Evolutionary conservation across 2,888 invertebrate species (phyloP), one percentile per base, ranked within the genome.

Genomic region (Oscheius sp.): DNA sequence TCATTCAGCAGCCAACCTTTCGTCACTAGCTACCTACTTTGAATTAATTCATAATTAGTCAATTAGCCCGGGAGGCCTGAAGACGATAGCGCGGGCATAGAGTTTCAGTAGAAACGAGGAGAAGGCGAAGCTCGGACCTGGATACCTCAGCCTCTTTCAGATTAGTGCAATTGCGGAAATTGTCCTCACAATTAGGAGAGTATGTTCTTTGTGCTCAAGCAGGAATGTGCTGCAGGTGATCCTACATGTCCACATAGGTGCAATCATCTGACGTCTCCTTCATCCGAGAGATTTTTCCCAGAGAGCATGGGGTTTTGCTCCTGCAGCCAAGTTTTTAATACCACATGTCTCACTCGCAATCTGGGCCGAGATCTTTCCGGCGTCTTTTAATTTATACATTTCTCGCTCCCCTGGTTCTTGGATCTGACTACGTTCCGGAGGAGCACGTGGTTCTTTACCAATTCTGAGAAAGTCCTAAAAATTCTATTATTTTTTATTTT

Each of bases 1-100:
- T 42, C 61, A 61, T 61, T 61, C 61, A 29, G 42, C 61, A 61
- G 42, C 45, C 61, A 42, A 61, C 61, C 61, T 61, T 61, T 61
- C 61, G 45, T 61, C 61, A 61, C 25, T 42, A n/a, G 34, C 55
- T 33, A 39, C 42, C 61, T 61, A 61, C 45, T 61, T 61, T 45
- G 31, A 61, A 61, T 55, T 61, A 61, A 45, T 34, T 55, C 33
- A 55, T 34, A 55, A 55, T 55, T 55, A 34, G 52, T 27, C 37
- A 57, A 34, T 57, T 23, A 57, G 34, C n/a, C 34, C 29, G 33
- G 20, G 39, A 34, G 57, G 23, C 23, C n/a, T 42, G 42, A 12
- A 42, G 42, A 42, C 15, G 5, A 10, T 17, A n/a, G 12, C 27
- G 52, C 27, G 27, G 55, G 55, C 37, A 37, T 25, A 15, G 25